Percentiles rank a stretch among this genome's conserved stretches.
Conservation (phyloP, 2,113 vertebrate species). For the Pachycephala philippinensis region DNA sequence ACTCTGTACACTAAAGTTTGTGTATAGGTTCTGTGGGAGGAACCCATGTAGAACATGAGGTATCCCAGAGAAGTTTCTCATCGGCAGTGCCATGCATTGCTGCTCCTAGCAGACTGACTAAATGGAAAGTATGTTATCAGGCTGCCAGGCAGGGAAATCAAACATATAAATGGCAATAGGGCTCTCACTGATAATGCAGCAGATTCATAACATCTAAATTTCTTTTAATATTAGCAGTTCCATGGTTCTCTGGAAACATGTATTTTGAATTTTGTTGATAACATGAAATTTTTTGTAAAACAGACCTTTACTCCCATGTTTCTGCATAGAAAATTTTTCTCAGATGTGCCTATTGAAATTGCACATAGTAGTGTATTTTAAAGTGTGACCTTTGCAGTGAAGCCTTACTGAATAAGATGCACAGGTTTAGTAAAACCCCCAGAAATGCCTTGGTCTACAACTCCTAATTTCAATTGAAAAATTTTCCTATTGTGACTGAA, state of each 20-base stretch:
- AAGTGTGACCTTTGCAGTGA: not conserved
- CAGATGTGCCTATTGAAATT: not conserved
- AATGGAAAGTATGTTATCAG: not conserved
- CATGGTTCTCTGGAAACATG: not conserved
- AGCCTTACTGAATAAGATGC: not conserved
- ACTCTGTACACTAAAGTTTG: not conserved
- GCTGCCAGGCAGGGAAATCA: not conserved
- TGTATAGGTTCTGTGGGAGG: not conserved
- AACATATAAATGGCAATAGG: not conserved
- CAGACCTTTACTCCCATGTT: not conserved
- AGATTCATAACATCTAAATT: not conserved
- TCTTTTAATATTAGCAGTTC: not conserved
- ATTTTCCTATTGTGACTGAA: not conserved
- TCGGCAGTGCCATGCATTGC: not conserved
- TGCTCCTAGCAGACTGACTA: not conserved
- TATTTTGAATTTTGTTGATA: not conserved
- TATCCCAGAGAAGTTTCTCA: not conserved
- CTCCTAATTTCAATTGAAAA: not conserved
- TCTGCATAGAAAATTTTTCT: not conserved
- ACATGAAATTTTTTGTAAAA: not conserved
- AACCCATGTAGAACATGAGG: not conserved
- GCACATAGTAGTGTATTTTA: not conserved
- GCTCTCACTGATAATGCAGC: not conserved
- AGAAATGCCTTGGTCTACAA: not conserved
- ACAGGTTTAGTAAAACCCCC: not conserved